These are phyloP conservation scores for Upupa epops DNA, from an alignment of 2,113 vertebrate genomes.

Conservation along the genomic window DNA sequence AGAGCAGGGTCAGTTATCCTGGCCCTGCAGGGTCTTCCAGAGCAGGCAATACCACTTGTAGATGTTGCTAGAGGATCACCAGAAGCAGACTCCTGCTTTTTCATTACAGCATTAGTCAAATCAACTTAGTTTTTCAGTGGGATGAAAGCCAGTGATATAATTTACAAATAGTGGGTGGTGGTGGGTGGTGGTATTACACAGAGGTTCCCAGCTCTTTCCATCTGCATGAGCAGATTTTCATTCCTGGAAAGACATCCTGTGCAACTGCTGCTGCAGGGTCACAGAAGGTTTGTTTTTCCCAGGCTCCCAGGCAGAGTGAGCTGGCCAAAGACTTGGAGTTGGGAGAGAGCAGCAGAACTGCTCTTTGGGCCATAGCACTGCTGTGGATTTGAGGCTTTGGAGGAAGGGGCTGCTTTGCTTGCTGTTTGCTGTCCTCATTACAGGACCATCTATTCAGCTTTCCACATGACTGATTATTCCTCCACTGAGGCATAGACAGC, in stretches of 20 bases:
- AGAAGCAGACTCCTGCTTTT: not conserved
- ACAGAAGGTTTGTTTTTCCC: not conserved
- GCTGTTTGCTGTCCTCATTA: not conserved
- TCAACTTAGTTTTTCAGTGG: not conserved
- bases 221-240: not conserved
- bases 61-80: rapidly evolving
- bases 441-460: not conserved
- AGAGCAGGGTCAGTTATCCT: not conserved
- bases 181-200: not conserved
- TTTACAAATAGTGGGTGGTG: not conserved
- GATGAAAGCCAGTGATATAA: not conserved
- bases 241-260: not conserved
- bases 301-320: not conserved
- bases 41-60: not conserved
- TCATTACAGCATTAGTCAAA: not conserved
- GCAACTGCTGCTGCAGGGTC: not conserved
- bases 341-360: not conserved
- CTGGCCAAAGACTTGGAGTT: not conserved
- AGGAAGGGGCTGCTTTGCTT: not conserved
- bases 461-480: not conserved
- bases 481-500: not conserved
- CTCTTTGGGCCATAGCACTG: not conserved
- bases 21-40: not conserved
- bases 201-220: not conserved
- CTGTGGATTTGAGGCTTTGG: not conserved